Conservation (phyloP, 2,797 vertebrate species). For the Toxotes lorentzi region DNA sequence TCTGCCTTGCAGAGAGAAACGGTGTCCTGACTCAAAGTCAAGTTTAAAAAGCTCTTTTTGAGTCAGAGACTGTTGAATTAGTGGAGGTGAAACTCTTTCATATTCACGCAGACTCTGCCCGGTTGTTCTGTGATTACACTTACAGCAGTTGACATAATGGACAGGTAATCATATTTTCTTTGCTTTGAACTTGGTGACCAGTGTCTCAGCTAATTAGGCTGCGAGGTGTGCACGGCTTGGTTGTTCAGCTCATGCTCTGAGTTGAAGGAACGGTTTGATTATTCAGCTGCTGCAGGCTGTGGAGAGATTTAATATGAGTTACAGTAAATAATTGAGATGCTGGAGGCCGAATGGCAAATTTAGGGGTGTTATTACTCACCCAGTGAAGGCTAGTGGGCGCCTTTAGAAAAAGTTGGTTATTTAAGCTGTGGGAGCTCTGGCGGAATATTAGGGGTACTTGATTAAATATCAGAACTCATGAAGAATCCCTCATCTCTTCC, state of each 20-base stretch:
- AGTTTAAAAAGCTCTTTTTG: background rate
- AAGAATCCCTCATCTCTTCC: slow-evolving; percentile 51
- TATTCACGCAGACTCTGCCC: background rate
- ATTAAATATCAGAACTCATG: slow-evolving; percentile 64
- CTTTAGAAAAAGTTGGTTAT: slow-evolving; percentile 57
- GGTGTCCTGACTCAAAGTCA: slow-evolving; percentile 11
- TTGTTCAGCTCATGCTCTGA: slow-evolving; percentile 7
- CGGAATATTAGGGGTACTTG: slow-evolving; percentile 62
- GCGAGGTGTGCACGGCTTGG: slow-evolving; percentile 12
- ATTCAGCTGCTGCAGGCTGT: slow-evolving; percentile 52
- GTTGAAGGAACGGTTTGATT: slow-evolving; percentile 53
- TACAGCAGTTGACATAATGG: background rate
- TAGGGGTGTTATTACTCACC: slow-evolving; percentile 60
- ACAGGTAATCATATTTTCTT: slow-evolving; percentile 24
- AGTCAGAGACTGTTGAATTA: background rate
- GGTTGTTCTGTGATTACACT: background rate
- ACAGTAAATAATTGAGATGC: slow-evolving; percentile 68
- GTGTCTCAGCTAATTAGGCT: slow-evolving; percentile 41
- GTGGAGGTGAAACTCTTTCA: background rate
- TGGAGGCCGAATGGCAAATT: slow-evolving; percentile 56
- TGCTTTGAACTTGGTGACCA: slow-evolving; percentile 1
- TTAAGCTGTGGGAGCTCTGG: slow-evolving; percentile 58
- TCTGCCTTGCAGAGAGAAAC: background rate
- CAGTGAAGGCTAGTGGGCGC: slow-evolving; percentile 50
- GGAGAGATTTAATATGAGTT: slow-evolving; percentile 58